These are phyloP conservation scores for Periplaneta americana DNA, from an alignment of 1,140 invertebrate genomes.

Conservation along the genomic window DNA sequence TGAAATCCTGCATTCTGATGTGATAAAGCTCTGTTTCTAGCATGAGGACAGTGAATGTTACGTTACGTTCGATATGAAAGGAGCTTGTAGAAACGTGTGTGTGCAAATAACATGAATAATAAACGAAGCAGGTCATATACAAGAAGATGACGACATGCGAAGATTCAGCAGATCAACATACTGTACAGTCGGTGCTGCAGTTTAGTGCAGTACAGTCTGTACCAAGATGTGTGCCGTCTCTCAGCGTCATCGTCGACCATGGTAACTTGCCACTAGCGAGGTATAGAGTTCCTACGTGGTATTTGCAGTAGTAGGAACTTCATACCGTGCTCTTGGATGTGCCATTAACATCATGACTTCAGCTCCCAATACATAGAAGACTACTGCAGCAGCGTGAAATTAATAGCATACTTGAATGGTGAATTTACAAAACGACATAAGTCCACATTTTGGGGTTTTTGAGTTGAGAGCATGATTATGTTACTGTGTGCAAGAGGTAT, in stretches of 20 bases:
- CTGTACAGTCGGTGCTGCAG: background rate
- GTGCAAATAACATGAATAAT: background rate
- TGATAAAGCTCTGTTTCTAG: too few species aligned
- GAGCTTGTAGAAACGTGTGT: too few species aligned
- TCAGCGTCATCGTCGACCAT: background rate
- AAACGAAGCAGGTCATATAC: background rate
- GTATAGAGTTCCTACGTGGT: conserved; percentile 29
- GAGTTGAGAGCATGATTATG: too few species aligned
- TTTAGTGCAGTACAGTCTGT: background rate
- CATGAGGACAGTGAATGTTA: too few species aligned
- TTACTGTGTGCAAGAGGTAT: too few species aligned
- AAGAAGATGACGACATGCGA: background rate
- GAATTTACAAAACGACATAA: too few species aligned
- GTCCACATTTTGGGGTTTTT: too few species aligned
- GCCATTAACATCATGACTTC: conserved; percentile 25
- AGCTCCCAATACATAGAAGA: too few species aligned
- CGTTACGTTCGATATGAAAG: too few species aligned
- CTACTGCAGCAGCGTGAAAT: too few species aligned
- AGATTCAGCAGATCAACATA: background rate
- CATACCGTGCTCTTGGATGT: conserved; percentile 47
- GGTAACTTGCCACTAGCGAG: conserved; percentile 23
- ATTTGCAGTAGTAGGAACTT: conserved; percentile 25
- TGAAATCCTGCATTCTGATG: too few species aligned
- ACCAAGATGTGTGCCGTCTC: background rate
- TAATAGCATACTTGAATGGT: too few species aligned